Percentiles rank a stretch among this genome's conserved stretches.
Conservation (phyloP, 2,888 invertebrate genomes). For the Apoderus coryli region DNA sequence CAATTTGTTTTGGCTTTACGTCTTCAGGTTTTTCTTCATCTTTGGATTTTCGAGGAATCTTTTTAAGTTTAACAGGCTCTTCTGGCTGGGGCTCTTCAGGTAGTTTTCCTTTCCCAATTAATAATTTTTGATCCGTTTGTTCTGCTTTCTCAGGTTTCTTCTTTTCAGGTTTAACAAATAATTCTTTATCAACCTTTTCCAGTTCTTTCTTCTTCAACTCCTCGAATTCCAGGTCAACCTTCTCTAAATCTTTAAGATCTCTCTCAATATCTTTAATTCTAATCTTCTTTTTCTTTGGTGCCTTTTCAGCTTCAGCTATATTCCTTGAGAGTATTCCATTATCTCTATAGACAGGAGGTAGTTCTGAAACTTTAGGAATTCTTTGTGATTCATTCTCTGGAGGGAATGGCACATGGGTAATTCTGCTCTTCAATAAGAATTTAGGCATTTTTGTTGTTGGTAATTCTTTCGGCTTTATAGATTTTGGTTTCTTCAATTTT, state of each 20-base stretch:
- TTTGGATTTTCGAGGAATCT: constrained; percentile 33
- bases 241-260: constrained; percentile 31
- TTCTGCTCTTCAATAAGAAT: constrained; percentile 35
- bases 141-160: constrained; percentile 23
- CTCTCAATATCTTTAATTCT: constrained; percentile 31
- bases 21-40: constrained; percentile 27
- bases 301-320: constrained; percentile 34
- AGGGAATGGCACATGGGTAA: constrained; percentile 33
- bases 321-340: constrained; percentile 36
- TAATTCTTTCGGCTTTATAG: constrained; percentile 26
- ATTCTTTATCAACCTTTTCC: constrained; percentile 31
- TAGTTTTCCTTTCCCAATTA: constrained; percentile 35
- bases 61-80: constrained; percentile 38
- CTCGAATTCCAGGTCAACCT: constrained; percentile 31
- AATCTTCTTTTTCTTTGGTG: constrained; percentile 31
- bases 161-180: constrained; percentile 23
- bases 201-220: constrained; percentile 29
- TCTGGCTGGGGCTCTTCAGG: constrained; percentile 27
- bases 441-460: constrained; percentile 31
- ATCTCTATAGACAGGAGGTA: constrained; percentile 33
- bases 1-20: constrained; percentile 23
- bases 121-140: constrained; percentile 27
- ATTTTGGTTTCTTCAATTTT: constrained; percentile 32
- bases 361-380: constrained; percentile 26
- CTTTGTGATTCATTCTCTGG: constrained; percentile 27